A percentile compares a stretch with the other conserved stretches of the same genome.
Conservation (phyloP, 35 echinoderm and acorn worm genomes). For the Ophiothrix spiculata region DNA sequence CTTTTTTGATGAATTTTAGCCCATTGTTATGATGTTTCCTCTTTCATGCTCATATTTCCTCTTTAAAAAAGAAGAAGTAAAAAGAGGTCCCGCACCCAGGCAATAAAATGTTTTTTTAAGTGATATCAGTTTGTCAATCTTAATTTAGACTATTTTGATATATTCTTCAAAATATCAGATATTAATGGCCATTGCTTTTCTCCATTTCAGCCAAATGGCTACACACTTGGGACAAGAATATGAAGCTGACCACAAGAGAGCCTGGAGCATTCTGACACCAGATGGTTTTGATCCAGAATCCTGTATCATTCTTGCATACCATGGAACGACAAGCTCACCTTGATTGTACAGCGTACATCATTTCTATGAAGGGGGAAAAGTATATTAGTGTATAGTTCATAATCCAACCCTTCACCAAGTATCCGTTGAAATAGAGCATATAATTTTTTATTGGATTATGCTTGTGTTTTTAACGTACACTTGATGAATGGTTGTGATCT, state of each 20-base stretch:
- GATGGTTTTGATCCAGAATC: neutral
- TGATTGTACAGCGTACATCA: neutral
- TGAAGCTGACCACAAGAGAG: neutral
- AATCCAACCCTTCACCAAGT: neutral
- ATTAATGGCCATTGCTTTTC: neutral
- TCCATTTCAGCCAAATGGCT: conserved; percentile 12
- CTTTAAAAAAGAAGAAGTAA: neutral
- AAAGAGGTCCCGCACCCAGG: neutral
- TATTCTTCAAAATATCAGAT: neutral
- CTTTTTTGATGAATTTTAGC: neutral
- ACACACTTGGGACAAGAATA: conserved; percentile 30
- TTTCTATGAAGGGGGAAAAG: neutral
- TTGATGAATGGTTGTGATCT: too few species aligned
- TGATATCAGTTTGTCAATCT: neutral
- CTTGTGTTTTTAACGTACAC: too few species aligned
- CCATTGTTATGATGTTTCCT: neutral
- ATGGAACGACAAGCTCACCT: neutral
- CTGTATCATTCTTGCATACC: too few species aligned
- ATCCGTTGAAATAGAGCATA: too few species aligned
- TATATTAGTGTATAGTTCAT: neutral
- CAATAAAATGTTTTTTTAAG: neutral
- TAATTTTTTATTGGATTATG: too few species aligned
- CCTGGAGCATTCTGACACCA: neutral
- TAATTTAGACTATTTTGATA: neutral
- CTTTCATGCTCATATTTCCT: neutral